Base-by-base conservation (phyloP, 1,140 invertebrate genomes). In the Hypsibius dujardini region DNA sequence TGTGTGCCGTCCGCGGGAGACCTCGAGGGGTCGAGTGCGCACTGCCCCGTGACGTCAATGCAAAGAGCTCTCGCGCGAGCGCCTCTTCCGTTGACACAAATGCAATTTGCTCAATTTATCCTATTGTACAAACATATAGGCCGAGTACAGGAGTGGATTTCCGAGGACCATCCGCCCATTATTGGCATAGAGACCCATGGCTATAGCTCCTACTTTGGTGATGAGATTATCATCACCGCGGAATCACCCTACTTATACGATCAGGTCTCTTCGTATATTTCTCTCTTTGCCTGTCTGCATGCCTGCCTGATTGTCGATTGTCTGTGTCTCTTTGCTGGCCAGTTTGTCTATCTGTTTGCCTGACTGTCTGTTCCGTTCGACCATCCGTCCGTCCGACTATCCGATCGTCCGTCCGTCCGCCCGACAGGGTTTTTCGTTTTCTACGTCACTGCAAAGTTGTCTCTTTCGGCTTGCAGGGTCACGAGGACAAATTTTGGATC, bases 161-260 rank as follows among this genome's bases (percentile, higher is more conserved):
- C 12, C 62, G 62, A 12, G 12, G 62, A 67, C 3, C 62, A 42
- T 7, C 62, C 62, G 62, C 62, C 62, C 62, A 67, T 67, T 42
- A 67, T 67, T 42, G 62, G 62, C 62, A 67, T 67, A 7, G 62
- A 67, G 62, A 67, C 62, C 3, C 62, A 67, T 0, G 62, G 62
- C 42, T 67, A 67, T 42, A 67, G 62, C 62, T 15, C 62, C 3
- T 67, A 67, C 42, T 12, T 67, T 45, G 62, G 62, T 45, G 62
- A 67, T 45, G 62, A 67, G 62, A 67, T 67, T 45, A 67, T 67
- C 62, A 67, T 67, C 62, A 67, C 62, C 12, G 62, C 62, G 3
- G 62, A 67, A 45, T 15, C 12, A 3, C 62, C 62, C 12, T 67
- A 67, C 45, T 42, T 67, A 7, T 67, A 15, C 62, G 62, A 67